These are phyloP conservation scores for Micropoecilia bifurca DNA, from an alignment of 2,797 vertebrate species.

Conservation along the genomic window DNA sequence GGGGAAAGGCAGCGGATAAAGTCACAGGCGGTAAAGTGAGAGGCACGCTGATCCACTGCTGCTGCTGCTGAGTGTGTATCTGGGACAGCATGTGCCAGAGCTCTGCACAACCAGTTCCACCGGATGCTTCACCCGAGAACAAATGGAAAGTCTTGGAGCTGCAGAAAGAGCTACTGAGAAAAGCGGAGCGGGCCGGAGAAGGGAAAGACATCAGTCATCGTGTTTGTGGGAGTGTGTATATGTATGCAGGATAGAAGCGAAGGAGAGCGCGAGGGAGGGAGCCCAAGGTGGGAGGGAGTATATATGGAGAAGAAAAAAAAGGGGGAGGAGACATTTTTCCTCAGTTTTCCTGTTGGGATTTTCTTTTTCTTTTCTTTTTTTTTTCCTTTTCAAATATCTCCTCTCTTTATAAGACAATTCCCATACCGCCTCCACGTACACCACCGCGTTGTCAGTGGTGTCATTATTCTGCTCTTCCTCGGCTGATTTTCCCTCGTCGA, in stretches of 20 bases:
- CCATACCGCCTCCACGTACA: slow-evolving; percentile 38
- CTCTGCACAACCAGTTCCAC: slow-evolving; percentile 66
- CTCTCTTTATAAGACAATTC: slow-evolving; percentile 45
- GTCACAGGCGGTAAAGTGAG: slow-evolving; percentile 53
- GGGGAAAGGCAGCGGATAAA: slow-evolving; percentile 44
- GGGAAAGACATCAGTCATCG: slow-evolving; percentile 75
- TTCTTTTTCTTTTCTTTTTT: slow-evolving; percentile 47
- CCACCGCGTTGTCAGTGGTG: slow-evolving; percentile 42
- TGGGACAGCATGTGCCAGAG: slow-evolving; percentile 55
- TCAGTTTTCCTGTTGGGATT: slow-evolving; percentile 69
- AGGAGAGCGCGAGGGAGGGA: slow-evolving; percentile 71
- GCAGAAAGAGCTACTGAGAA: slow-evolving; percentile 64
- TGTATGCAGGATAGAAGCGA: slow-evolving; percentile 70
- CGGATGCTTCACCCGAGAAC: slow-evolving; percentile 43
- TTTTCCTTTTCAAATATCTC: slow-evolving; percentile 15
- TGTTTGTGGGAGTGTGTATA: slow-evolving; percentile 49
- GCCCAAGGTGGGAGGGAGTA: slow-evolving; percentile 70
- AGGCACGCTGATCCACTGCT: slow-evolving; percentile 42
- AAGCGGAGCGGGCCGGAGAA: slow-evolving; percentile 61
- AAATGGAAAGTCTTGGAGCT: slow-evolving; percentile 67
- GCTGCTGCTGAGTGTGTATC: slow-evolving; percentile 41
- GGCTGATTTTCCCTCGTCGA: slow-evolving; percentile 50
- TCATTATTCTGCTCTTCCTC: slow-evolving; percentile 54
- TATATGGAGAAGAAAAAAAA: slow-evolving; percentile 63
- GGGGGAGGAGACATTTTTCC: slow-evolving; percentile 74